phyloP scores from a whole-genome alignment of 2,888 invertebrate genomes.

The Eupithecia tripunctaria region DNA sequence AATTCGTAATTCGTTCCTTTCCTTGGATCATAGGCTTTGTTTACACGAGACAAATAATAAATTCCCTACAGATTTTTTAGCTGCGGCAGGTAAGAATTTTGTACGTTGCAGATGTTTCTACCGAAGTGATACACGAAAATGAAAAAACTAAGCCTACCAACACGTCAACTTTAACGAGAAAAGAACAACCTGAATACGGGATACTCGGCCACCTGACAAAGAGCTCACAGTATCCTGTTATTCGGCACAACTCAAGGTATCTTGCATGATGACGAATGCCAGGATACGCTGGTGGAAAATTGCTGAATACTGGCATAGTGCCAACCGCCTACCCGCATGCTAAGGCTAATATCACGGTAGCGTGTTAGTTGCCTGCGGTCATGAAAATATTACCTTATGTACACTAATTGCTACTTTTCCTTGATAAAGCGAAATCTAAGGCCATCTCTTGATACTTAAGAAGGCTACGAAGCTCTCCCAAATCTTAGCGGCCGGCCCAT shows the following conservation, averaged over 20 bases:
- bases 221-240: slow-evolving; percentile 53
- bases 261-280: slow-evolving; percentile 52
- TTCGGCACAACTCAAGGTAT: slow-evolving; percentile 42
- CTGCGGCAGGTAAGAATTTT: not conserved
- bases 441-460: too few species aligned
- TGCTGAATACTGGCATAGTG: slow-evolving; percentile 61
- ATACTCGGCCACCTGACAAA: slow-evolving; percentile 50
- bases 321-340: slow-evolving; percentile 63
- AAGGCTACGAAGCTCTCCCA: too few species aligned
- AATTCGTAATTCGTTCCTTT: not conserved
- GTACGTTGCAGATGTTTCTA: not conserved
- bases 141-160: slow-evolving; percentile 37
- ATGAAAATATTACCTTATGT: slow-evolving; percentile 49
- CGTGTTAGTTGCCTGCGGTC: slow-evolving; percentile 31
- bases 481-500: too few species aligned
- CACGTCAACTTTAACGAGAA: slow-evolving; percentile 63
- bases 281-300: slow-evolving; percentile 61
- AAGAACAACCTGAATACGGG: slow-evolving; percentile 64
- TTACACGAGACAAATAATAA: not conserved
- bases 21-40: not conserved
- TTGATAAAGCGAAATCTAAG: not conserved
- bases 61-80: too few species aligned
- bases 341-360: slow-evolving; percentile 46
- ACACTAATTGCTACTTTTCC: not conserved
- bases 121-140: not conserved